These are phyloP conservation scores for Paedocypris micromegethes DNA, from an alignment of 2,797 vertebrate genomes.

Conservation along the genomic window DNA sequence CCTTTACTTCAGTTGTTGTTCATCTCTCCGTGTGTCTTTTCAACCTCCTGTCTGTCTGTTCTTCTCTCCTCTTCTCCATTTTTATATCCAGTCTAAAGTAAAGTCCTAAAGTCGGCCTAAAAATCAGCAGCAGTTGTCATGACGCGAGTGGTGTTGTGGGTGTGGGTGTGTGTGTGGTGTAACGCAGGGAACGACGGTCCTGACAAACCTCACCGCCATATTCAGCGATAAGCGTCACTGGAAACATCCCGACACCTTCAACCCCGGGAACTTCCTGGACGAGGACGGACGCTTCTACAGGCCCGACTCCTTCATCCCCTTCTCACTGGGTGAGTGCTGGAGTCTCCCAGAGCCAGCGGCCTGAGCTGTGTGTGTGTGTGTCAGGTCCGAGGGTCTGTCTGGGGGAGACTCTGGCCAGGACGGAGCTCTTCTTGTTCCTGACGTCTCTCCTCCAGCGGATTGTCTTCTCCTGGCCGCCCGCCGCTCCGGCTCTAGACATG, in stretches of 20 bases:
- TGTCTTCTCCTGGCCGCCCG: constrained; percentile 38
- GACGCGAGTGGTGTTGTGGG: too few species aligned
- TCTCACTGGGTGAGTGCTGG: constrained; percentile 30
- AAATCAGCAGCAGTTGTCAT: too few species aligned
- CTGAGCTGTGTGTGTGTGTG: background rate
- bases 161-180: too few species aligned
- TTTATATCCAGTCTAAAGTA: too few species aligned
- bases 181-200: constrained; percentile 32
- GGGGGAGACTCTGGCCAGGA: constrained; percentile 36
- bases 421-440: constrained; percentile 45
- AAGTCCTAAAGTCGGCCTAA: too few species aligned
- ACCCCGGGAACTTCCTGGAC: constrained; percentile 44
- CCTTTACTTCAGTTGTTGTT: too few species aligned
- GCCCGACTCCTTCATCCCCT: constrained; percentile 28
- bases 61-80: too few species aligned
- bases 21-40: too few species aligned
- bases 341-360: background rate
- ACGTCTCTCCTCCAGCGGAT: constrained; percentile 38
- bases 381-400: constrained; percentile 45
- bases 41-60: too few species aligned
- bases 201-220: constrained; percentile 29
- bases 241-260: constrained; percentile 44
- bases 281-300: constrained; percentile 40
- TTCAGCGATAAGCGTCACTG: constrained; percentile 39
- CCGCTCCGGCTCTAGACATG: constrained; percentile 5